Evolutionary conservation across 1,140 invertebrate genomes (phyloP).

Genomic region (Achroia grisella): DNA sequence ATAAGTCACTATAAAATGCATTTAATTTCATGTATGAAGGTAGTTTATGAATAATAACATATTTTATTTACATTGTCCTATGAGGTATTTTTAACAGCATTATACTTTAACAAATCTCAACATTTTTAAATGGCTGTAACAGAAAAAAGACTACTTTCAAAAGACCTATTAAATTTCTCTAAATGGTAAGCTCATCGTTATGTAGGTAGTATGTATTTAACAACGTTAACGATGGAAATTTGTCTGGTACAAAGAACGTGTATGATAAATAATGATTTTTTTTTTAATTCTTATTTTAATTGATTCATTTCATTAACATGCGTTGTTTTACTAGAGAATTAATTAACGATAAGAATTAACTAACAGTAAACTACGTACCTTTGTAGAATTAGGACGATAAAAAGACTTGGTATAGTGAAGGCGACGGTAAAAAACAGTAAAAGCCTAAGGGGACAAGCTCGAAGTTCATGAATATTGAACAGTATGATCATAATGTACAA

Average conservation of each 20-base stretch:
- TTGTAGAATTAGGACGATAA: conserved; percentile 13
- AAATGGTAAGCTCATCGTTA: conserved; percentile 65
- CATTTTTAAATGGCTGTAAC: conserved; percentile 34
- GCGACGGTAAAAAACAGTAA: conserved; percentile 38
- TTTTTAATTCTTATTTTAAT: too few species aligned
- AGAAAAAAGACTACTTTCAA: conserved; percentile 31
- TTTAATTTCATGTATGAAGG: conserved; percentile 27
- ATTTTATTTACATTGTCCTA: conserved; percentile 34
- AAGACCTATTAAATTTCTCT: conserved; percentile 50
- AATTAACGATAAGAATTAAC: too few species aligned
- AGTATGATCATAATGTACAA: conserved; percentile 11
- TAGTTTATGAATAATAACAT: conserved; percentile 29
- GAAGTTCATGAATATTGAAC: conserved; percentile 20
- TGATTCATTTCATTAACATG: too few species aligned
- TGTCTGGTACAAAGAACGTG: too few species aligned
- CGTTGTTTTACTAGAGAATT: too few species aligned
- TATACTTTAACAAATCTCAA: conserved; percentile 44
- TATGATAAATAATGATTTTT: too few species aligned
- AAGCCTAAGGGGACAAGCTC: conserved; percentile 42
- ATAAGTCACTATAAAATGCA: conserved; percentile 44
- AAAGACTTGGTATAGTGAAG: conserved; percentile 26
- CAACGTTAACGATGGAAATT: conserved; percentile 10
- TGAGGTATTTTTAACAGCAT: conserved; percentile 54
- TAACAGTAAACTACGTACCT: background rate
- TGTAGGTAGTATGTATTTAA: conserved; percentile 32